Evolutionary conservation across 1,140 invertebrate species (phyloP).

Genomic region (Bombus confusus): DNA sequence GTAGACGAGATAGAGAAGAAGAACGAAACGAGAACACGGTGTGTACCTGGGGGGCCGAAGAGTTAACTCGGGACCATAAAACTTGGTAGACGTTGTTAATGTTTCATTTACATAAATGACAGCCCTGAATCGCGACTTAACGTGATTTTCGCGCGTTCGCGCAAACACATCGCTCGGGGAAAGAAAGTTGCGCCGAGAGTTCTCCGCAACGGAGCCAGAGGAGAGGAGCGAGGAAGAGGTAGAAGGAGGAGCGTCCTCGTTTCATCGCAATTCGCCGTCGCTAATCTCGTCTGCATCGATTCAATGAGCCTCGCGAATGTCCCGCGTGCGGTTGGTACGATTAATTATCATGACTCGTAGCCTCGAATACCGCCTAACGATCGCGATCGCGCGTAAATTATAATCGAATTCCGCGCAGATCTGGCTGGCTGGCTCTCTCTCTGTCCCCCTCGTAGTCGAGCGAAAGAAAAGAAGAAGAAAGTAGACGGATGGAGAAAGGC

Average conservation of each 20-base stretch:
- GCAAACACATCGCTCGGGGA: conserved; percentile 28
- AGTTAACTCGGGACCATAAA: conserved; percentile 64
- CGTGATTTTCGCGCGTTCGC: conserved; percentile 56
- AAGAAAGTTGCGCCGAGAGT: conserved; percentile 32
- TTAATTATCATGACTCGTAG: conserved; percentile 35
- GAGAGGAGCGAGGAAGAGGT: too few relatives aligned
- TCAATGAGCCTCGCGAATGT: neutral
- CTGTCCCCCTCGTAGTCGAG: too few relatives aligned
- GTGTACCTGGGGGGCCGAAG: conserved; percentile 30
- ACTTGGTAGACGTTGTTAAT: conserved; percentile 71
- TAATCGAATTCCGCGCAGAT: conserved; percentile 26
- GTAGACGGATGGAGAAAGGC: neutral
- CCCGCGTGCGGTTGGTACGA: neutral
- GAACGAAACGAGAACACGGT: neutral
- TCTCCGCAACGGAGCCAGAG: neutral
- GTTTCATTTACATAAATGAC: conserved; percentile 68
- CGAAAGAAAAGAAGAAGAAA: neutral
- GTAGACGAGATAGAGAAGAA: neutral
- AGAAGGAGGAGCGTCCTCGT: neutral
- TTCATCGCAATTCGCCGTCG: neutral
- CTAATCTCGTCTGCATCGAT: conserved; percentile 8
- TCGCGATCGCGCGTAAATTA: conserved; percentile 43
- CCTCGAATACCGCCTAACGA: conserved; percentile 21
- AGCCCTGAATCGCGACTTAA: conserved; percentile 56
- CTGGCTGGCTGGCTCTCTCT: neutral